Percentiles rank a stretch among this genome's conserved stretches.
phyloP scores from a whole-genome alignment of 2,113 vertebrate genomes.

The Calyptommatus sinebrachiatus region DNA sequence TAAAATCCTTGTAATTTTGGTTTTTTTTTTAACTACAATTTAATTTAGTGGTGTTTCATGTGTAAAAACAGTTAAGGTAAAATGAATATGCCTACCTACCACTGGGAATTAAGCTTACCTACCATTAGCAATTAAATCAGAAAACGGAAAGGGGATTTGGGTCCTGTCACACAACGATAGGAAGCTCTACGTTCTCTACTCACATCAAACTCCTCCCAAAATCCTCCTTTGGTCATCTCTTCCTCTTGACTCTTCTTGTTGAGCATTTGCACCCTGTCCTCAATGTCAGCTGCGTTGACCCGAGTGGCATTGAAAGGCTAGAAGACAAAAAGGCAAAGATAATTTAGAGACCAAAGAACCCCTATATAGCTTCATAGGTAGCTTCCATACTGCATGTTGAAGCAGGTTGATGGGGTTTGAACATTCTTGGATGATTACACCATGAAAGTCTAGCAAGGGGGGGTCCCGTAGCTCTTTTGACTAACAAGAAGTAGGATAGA shows the following conservation, averaged over 20 bases:
- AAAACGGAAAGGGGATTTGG: background rate
- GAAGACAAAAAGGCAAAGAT: background rate
- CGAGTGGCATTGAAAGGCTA: constrained; percentile 90
- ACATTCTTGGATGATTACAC: too few species aligned
- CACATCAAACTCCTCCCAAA: constrained; percentile 98
- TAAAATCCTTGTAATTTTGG: too few species aligned
- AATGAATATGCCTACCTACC: background rate
- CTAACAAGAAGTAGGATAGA: too few species aligned
- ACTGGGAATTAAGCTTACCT: background rate
- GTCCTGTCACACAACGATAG: background rate
- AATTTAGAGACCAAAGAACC: background rate
- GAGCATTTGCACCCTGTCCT: constrained; percentile 85
- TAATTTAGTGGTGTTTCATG: too few species aligned
- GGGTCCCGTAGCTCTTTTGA: too few species aligned
- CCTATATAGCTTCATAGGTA: background rate
- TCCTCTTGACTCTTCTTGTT: constrained; percentile 76
- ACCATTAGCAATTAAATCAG: background rate
- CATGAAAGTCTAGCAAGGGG: too few species aligned
- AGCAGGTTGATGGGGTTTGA: too few species aligned
- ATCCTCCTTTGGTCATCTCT: constrained; percentile 86
- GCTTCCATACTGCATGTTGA: too few species aligned
- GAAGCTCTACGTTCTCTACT: constrained; percentile 34
- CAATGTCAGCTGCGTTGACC: constrained; percentile 91
- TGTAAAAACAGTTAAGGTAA: background rate
- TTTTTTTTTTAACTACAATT: background rate